Evolutionary conservation across 2,797 vertebrate genomes (phyloP), one percentile per base, ranked within the genome.

Genomic region (Epinephelus coioides): DNA sequence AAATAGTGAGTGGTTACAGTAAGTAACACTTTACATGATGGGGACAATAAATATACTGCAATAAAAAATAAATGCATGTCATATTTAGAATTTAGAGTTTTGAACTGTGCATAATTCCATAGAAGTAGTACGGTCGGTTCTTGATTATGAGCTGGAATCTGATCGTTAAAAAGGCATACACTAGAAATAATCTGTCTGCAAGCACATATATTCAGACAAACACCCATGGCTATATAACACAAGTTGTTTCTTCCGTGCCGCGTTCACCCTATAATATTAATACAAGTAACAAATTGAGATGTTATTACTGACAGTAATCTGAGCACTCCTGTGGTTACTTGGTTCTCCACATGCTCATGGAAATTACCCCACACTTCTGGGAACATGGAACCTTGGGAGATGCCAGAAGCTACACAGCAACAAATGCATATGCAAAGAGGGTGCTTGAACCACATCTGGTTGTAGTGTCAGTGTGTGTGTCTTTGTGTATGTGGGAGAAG

Each of bases 291-390:
- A 87, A 87, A 90, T 88, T 86, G 76, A 82, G 64, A 72, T 19
- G 70, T 81, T 72, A 71, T 83, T 88, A 59, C 79, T 65, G 78
- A 82, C 75, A 73, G 84, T 71, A 82, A 89, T 83, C 70, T 27
- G 87, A 88, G 73, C 59, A 0, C 30, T 62, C 10, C 7, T 80
- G 84, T 47, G 87, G 88, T 87, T 30, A 1, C 76, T 61, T 13
- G 60, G 75, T 79, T 88, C 69, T 69, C 81, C 68, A 69, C 81
- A 84, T 76, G 66, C 55, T 82, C 81, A 55, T 85, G 74, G 81
- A 89, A 91, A 76, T 55, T 84, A 66, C 75, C 78, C 67, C 25
- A 55, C 66, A 54, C 73, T 83, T 85, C 82, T 88, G 85, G 86
- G 77, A 91, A 83, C 67, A 14, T 67, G 27, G 66, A 74, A 59